phyloP scores from a whole-genome alignment of 2,797 vertebrate species.

The Adrianichthys oophorus region DNA sequence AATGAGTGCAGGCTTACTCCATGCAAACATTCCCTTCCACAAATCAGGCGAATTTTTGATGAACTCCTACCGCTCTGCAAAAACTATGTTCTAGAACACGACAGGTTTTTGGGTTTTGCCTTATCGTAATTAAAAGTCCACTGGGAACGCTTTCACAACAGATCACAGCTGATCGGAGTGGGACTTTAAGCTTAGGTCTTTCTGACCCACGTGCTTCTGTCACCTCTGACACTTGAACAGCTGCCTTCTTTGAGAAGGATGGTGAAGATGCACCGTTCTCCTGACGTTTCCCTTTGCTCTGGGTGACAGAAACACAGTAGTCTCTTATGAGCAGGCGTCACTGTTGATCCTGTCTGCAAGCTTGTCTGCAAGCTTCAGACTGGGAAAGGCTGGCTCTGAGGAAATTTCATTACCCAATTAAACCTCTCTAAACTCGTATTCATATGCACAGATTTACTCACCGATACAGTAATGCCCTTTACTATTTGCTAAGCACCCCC shows the following conservation, averaged over 20 bases:
- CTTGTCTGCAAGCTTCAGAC: conserved; percentile 57
- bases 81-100: no score
- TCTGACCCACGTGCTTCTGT: conserved; percentile 50
- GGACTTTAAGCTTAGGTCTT: conserved; percentile 54
- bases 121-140: no score
- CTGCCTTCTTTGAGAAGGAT: conserved; percentile 40
- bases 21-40: no score
- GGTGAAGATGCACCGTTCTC: conserved; percentile 58
- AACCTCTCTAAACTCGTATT: conserved; percentile 61
- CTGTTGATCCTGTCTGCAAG: conserved; percentile 42
- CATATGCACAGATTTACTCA: conserved; percentile 63
- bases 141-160: no score
- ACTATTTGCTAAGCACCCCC: conserved; percentile 49
- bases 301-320: conserved; percentile 44
- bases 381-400: conserved; percentile 51
- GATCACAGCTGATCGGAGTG: no score
- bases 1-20: no score
- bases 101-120: no score
- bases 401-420: conserved; percentile 69
- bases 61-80: no score
- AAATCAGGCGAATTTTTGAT: no score
- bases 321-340: conserved; percentile 48
- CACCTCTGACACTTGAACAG: conserved; percentile 51
- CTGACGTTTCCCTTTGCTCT: conserved; percentile 61
- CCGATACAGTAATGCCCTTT: conserved; percentile 40